Evolutionary conservation across 2,113 vertebrate genomes (phyloP).

Genomic region (Apodemus speciosus): DNA sequence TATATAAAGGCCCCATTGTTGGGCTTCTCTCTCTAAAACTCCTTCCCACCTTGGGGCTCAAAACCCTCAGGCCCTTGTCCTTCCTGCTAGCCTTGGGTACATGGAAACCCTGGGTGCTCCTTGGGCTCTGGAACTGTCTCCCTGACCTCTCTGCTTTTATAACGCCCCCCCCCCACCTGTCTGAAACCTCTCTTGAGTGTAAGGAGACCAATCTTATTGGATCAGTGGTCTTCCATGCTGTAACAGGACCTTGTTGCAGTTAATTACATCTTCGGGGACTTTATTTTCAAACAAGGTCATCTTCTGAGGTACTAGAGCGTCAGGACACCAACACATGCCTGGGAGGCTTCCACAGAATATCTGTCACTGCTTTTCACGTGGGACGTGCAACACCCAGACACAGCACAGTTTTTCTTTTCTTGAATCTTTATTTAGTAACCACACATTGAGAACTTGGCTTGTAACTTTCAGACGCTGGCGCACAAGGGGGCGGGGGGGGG

Average conservation of each 20-base stretch:
- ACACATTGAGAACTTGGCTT: not conserved
- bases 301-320: not conserved
- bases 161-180: not conserved
- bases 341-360: not conserved
- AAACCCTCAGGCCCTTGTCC: not conserved
- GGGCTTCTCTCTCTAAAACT: not conserved
- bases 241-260: not conserved
- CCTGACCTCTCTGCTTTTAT: not conserved
- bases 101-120: not conserved
- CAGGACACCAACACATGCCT: not conserved
- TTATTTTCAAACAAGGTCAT: constrained; percentile 21
- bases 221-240: not conserved
- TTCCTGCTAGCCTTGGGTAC: not conserved
- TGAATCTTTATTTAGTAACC: not conserved
- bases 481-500: too few relatives aligned
- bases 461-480: not conserved
- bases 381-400: not conserved
- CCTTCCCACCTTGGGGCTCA: not conserved
- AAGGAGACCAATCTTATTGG: not conserved
- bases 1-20: not conserved
- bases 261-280: not conserved
- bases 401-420: not conserved
- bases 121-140: not conserved
- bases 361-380: fast-evolving
- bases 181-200: not conserved